Evolutionary conservation across 2,888 invertebrate species (phyloP).

Genomic region (Julus scandinavius): DNA sequence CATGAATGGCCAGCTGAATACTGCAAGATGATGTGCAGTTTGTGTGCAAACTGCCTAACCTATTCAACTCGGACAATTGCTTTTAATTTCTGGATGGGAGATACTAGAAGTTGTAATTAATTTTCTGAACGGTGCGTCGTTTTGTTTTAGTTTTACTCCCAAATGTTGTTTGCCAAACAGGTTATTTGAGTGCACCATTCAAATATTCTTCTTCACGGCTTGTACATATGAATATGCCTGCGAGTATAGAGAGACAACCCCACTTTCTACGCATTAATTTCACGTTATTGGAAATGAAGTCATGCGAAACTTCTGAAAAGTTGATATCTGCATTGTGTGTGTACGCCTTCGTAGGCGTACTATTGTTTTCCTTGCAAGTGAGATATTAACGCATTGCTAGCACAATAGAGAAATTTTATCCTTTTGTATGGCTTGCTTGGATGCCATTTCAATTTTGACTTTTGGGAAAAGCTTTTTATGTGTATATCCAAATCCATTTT

Average conservation of each 20-base stretch:
- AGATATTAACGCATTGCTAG: neutral
- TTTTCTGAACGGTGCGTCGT: neutral
- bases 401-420: slow-evolving; percentile 4
- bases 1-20: neutral
- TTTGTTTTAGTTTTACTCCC: neutral
- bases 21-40: neutral
- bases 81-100: neutral
- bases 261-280: neutral
- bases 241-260: no score
- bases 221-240: neutral
- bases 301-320: slow-evolving; percentile 29
- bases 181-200: neutral
- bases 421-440: neutral
- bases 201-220: neutral
- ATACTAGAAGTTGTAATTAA: neutral
- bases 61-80: neutral
- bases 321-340: slow-evolving; percentile 14
- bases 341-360: neutral
- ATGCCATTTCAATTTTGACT: slow-evolving; percentile 42
- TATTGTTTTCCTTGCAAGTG: slow-evolving; percentile 3
- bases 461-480: neutral
- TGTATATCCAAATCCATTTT: neutral
- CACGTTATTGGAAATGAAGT: slow-evolving; percentile 36
- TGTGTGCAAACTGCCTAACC: neutral
- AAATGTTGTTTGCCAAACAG: neutral